Conservation (phyloP, 2,113 vertebrate species). For the Mugil cephalus region DNA sequence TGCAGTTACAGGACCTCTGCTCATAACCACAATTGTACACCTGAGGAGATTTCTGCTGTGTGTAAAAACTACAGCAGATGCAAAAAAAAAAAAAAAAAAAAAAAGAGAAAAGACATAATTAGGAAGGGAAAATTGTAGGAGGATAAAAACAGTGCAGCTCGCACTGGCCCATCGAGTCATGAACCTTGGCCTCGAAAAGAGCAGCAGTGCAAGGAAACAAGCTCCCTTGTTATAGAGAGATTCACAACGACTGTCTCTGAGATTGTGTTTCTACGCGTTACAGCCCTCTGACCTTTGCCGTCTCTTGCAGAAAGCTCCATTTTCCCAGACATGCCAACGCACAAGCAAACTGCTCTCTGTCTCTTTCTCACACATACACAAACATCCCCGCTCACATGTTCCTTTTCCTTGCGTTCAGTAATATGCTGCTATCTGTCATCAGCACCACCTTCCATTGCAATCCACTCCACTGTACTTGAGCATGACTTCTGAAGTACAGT, state of each 20-base stretch:
- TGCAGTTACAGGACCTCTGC: slow-evolving; percentile 27
- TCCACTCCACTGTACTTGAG: no score
- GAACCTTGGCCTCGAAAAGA: slow-evolving; percentile 3
- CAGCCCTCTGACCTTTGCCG: slow-evolving; percentile 48
- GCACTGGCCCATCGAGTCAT: not conserved
- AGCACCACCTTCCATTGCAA: no score
- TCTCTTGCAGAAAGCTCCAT: slow-evolving; percentile 18
- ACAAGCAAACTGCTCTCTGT: not conserved
- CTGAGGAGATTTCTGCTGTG: not conserved
- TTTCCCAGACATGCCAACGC: not conserved
- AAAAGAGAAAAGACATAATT: slow-evolving; percentile 7
- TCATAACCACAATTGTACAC: not conserved
- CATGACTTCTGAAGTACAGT: no score
- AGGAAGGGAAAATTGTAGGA: slow-evolving; percentile 30
- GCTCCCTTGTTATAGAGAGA: slow-evolving; percentile 43
- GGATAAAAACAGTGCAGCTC: slow-evolving; percentile 39
- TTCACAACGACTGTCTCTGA: slow-evolving; percentile 52
- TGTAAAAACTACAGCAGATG: slow-evolving; percentile 1
- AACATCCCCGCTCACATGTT: not conserved
- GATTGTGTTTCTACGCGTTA: slow-evolving; percentile 56
- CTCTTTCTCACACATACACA: not conserved
- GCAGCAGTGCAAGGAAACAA: slow-evolving; percentile 2
- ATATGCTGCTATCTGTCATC: no score
- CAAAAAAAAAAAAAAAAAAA: not conserved
- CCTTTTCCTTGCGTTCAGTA: no score